These are phyloP conservation scores for Gallinago paraguaiae DNA, from an alignment of 2,113 vertebrate genomes.

Conservation along the genomic window DNA sequence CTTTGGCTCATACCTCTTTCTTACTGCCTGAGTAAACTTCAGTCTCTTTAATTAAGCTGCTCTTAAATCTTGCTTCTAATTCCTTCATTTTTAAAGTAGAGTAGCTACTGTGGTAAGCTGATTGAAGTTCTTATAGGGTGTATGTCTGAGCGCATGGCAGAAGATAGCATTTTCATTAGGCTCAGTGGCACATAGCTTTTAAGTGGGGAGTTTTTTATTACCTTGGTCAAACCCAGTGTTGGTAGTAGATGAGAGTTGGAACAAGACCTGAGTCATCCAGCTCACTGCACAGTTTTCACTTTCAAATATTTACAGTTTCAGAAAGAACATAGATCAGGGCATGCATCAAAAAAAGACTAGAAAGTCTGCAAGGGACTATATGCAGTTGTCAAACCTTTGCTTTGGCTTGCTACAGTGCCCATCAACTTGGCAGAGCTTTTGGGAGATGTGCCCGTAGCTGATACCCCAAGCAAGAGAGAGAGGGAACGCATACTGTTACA, in stretches of 20 bases:
- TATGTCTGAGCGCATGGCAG: background rate
- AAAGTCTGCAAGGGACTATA: background rate
- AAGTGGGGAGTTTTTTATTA: background rate
- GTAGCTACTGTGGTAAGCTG: background rate
- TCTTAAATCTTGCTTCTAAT: background rate
- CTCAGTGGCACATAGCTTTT: background rate
- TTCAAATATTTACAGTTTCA: background rate
- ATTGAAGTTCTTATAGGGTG: background rate
- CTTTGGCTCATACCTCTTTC: background rate
- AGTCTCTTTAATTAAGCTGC: background rate
- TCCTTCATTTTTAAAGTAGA: background rate
- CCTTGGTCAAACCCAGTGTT: background rate
- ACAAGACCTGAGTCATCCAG: background rate
- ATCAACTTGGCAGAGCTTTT: background rate
- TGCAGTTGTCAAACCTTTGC: background rate
- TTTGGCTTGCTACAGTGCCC: background rate
- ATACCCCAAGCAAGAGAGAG: background rate
- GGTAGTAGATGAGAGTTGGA: background rate
- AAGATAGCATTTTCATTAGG: background rate
- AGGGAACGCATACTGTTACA: background rate
- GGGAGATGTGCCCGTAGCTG: background rate
- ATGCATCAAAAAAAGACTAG: background rate
- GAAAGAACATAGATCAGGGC: background rate
- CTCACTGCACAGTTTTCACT: background rate
- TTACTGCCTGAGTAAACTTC: background rate